Conservation (phyloP, 2,113 vertebrate species). For the Suricata suricatta region DNA sequence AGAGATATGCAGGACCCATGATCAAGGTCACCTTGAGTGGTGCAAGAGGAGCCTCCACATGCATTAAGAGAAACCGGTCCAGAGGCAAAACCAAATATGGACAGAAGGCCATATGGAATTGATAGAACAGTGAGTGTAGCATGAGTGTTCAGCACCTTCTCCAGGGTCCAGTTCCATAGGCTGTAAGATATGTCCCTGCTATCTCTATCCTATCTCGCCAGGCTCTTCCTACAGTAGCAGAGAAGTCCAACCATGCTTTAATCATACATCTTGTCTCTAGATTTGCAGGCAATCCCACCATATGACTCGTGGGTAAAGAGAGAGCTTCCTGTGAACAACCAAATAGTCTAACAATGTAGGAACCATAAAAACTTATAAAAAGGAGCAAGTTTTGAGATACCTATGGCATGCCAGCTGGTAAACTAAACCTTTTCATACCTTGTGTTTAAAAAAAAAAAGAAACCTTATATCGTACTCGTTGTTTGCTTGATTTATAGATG, state of each 20-base stretch:
- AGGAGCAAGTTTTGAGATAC: not conserved
- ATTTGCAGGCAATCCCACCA: not conserved
- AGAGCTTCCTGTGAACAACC: not conserved
- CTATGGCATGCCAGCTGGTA: not conserved
- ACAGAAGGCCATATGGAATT: not conserved
- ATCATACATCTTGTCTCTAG: not conserved
- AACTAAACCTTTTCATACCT: not conserved
- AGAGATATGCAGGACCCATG: not conserved
- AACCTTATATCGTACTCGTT: not conserved
- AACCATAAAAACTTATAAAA: not conserved
- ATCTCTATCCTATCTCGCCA: no score
- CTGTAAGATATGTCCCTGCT: no score
- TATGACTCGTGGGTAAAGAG: no score
- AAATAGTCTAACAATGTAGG: not conserved
- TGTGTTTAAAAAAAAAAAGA: not conserved
- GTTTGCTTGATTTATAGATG: not conserved
- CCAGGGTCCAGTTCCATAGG: not conserved
- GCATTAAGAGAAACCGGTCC: not conserved
- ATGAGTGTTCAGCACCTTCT: not conserved
- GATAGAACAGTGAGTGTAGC: no score
- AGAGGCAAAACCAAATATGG: not conserved
- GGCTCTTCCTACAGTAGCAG: not conserved
- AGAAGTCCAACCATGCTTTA: not conserved
- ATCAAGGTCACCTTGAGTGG: not conserved
- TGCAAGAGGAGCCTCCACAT: not conserved